These are phyloP conservation scores for Spatulosminthurus flaviceps DNA, from an alignment of 2,888 invertebrate genomes.

Conservation along the genomic window DNA sequence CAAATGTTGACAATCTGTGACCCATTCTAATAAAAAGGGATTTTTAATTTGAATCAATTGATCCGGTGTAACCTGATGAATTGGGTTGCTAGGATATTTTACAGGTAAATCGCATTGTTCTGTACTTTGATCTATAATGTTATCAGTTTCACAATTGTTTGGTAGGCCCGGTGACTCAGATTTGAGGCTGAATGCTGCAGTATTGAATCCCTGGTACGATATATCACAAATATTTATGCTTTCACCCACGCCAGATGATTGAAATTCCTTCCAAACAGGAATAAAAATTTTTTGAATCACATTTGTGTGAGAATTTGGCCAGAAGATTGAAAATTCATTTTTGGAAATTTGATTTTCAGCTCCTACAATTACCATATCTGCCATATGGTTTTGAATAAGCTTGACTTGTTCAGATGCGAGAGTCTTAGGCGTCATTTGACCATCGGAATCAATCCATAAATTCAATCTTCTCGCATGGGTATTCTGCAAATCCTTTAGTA, in stretches of 20 bases:
- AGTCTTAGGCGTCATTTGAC: not conserved
- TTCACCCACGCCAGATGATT: not conserved
- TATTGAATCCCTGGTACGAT: not conserved
- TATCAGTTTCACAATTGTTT: too few species aligned
- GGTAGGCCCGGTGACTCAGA: too few species aligned
- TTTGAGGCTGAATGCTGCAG: too few species aligned
- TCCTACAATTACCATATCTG: not conserved
- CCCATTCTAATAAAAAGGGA: too few species aligned
- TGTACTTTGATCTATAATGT: too few species aligned
- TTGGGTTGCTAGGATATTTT: too few species aligned
- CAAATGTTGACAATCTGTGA: too few species aligned
- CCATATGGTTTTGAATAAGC: not conserved
- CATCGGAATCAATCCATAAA: not conserved
- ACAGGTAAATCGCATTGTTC: too few species aligned
- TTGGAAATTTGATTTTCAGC: not conserved
- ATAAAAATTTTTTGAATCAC: too few species aligned
- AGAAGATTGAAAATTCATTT: not conserved
- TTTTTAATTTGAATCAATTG: too few species aligned
- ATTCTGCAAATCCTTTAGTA: not conserved
- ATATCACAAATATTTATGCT: not conserved
- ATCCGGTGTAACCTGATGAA: too few species aligned
- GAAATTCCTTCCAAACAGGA: not conserved
- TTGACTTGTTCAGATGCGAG: not conserved
- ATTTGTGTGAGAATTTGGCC: too few species aligned
- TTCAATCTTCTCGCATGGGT: not conserved